Evolutionary conservation across 2,888 invertebrate genomes (phyloP).

Genomic region (Dynastes maya): DNA sequence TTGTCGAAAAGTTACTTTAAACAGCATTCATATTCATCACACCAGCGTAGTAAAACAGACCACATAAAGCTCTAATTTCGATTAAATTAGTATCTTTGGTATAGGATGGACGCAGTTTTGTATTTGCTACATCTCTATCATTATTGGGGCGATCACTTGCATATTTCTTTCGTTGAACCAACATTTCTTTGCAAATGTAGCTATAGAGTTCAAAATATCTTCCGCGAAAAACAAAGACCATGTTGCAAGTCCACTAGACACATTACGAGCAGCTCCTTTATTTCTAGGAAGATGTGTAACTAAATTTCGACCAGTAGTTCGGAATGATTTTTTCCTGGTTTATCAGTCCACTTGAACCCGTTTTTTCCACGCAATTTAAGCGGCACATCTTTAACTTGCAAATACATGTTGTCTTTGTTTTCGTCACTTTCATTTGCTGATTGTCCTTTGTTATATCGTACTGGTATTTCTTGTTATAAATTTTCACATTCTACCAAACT

Average conservation of each 20-base stretch:
- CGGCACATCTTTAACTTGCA: background rate
- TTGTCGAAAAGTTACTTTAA: constrained; percentile 16
- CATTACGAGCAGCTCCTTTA: constrained; percentile 13
- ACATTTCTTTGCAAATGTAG: background rate
- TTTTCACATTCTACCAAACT: constrained; percentile 18
- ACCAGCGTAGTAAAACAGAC: background rate
- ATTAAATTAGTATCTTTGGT: constrained; percentile 28
- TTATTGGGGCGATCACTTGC: background rate
- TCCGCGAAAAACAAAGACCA: background rate
- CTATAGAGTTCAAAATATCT: constrained; percentile 6
- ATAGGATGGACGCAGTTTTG: background rate
- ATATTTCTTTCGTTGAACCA: constrained; percentile 14
- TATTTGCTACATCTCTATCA: background rate
- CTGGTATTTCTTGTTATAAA: constrained; percentile 10
- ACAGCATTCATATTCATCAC: no score
- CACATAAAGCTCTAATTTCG: constrained; percentile 24
- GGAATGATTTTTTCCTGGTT: background rate
- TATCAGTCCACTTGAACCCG: background rate
- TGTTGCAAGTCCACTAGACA: background rate
- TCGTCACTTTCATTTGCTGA: background rate
- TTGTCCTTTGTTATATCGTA: constrained; percentile 10
- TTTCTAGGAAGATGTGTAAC: constrained; percentile 6
- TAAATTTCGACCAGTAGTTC: constrained; percentile 11
- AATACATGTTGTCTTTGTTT: constrained; percentile 15
- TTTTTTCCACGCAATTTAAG: no score